Percentiles rank a stretch among this genome's conserved stretches.
Evolutionary conservation across 2,797 vertebrate genomes (phyloP).

Genomic region (Enteromius fasciolatus): DNA sequence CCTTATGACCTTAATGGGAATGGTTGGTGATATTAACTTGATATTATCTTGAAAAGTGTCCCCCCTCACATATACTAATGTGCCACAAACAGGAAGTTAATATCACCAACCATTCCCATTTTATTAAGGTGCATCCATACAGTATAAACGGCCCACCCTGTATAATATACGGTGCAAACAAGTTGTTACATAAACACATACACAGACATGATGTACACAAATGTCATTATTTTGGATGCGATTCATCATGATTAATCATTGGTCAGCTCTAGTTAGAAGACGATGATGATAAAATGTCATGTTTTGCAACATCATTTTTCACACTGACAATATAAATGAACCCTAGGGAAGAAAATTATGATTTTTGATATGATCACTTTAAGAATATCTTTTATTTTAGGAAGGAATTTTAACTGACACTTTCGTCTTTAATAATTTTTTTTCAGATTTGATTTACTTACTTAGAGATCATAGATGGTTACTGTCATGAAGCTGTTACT

Average conservation of each 20-base stretch:
- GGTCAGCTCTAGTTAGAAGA: not conserved
- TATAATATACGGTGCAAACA: too few relatives aligned
- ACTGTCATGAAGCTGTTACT: constrained; percentile 30
- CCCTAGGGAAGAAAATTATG: not conserved
- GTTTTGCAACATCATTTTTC: not conserved
- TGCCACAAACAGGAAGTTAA: too few relatives aligned
- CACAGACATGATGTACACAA: not conserved
- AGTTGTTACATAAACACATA: too few relatives aligned
- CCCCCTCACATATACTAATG: too few relatives aligned
- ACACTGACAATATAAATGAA: not conserved
- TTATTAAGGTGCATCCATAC: too few relatives aligned
- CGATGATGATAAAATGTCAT: not conserved
- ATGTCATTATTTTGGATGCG: not conserved
- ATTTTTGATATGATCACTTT: not conserved
- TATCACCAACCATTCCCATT: too few relatives aligned
- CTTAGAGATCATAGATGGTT: not conserved
- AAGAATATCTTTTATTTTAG: not conserved
- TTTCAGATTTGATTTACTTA: constrained; percentile 18
- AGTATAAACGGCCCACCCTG: too few relatives aligned
- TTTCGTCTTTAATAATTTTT: not conserved
- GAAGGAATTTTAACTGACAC: not conserved
- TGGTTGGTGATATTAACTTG: too few relatives aligned
- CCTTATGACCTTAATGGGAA: too few relatives aligned
- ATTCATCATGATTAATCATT: not conserved
- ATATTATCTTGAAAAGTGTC: too few relatives aligned